A percentile compares a stretch with the other conserved stretches of the same genome.
phyloP scores from a whole-genome alignment of 2,888 invertebrate species.

The Trissonchulus latispiculum region DNA sequence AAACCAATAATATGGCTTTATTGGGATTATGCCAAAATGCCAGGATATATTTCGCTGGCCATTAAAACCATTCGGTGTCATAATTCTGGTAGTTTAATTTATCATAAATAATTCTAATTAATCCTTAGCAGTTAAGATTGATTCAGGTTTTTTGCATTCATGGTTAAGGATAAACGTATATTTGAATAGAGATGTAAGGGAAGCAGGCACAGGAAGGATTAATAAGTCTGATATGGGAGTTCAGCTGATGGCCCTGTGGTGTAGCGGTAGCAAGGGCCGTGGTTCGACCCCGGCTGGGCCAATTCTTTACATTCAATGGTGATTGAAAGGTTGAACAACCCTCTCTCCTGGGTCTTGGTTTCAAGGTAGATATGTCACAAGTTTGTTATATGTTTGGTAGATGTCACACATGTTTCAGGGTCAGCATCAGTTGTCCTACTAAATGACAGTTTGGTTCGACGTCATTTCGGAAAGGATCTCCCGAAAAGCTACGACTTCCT shows the following conservation, averaged over 20 bases:
- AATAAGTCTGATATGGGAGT: too few species aligned
- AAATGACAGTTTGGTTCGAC: background rate
- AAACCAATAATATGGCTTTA: conserved; percentile 11
- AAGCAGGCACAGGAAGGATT: too few species aligned
- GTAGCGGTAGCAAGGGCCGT: background rate
- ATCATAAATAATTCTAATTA: too few species aligned
- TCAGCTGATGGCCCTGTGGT: too few species aligned
- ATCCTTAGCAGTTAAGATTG: too few species aligned
- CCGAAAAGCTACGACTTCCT: background rate
- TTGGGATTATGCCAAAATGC: conserved; percentile 14
- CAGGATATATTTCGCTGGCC: background rate
- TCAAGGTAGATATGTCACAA: background rate
- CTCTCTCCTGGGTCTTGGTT: background rate
- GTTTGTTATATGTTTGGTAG: background rate
- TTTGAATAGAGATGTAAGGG: too few species aligned
- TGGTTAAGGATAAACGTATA: too few species aligned
- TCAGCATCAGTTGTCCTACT: background rate
- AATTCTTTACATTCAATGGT: too few species aligned
- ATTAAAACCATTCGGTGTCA: background rate
- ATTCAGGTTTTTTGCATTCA: too few species aligned
- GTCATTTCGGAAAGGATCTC: background rate
- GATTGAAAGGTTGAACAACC: background rate
- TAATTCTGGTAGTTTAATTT: background rate
- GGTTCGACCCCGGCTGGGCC: too few species aligned
- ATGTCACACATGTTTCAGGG: background rate